Percentiles rank a stretch among this genome's conserved stretches.
Conservation (phyloP, 2,888 invertebrate genomes). For the Cremastinae sp. region DNA sequence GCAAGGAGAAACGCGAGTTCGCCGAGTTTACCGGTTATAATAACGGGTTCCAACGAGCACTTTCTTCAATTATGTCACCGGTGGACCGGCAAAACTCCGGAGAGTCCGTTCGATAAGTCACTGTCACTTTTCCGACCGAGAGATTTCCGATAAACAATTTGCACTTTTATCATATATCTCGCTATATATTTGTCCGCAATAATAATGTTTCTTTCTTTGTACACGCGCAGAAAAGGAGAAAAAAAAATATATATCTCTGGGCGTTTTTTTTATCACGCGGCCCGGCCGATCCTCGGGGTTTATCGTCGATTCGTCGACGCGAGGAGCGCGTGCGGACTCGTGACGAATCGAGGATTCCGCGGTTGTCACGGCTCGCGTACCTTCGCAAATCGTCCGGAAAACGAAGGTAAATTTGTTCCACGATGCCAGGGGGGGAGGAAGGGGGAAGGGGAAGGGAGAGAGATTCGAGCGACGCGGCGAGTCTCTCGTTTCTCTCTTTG, state of each 20-base stretch:
- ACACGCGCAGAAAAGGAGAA: no score
- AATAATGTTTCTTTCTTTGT: no score
- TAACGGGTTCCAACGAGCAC: conserved; percentile 67
- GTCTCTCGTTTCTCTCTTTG: conserved; percentile 26
- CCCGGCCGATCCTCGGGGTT: conserved; percentile 4
- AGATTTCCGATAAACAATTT: conserved; percentile 1
- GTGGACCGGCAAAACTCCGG: neutral
- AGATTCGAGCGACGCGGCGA: conserved; percentile 42
- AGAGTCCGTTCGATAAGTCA: conserved; percentile 46
- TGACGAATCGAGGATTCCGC: conserved; percentile 62
- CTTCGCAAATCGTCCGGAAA: conserved; percentile 65
- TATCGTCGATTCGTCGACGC: conserved; percentile 37
- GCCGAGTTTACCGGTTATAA: conserved; percentile 63
- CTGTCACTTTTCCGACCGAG: conserved; percentile 65
- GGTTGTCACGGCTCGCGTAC: conserved; percentile 64
- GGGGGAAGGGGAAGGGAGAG: neutral
- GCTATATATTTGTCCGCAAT: no score
- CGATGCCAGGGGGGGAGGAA: conserved; percentile 24
- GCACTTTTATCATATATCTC: conserved; percentile 53
- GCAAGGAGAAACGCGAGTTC: conserved; percentile 37
- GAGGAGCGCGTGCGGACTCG: conserved; percentile 47
- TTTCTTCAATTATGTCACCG: conserved; percentile 69
- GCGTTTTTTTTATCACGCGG: conserved; percentile 9
- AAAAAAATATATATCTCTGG: neutral
- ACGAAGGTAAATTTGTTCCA: conserved; percentile 62